These are phyloP conservation scores for Chlorodrepanis virens DNA, from an alignment of 2,113 vertebrate genomes.

Conservation along the genomic window DNA sequence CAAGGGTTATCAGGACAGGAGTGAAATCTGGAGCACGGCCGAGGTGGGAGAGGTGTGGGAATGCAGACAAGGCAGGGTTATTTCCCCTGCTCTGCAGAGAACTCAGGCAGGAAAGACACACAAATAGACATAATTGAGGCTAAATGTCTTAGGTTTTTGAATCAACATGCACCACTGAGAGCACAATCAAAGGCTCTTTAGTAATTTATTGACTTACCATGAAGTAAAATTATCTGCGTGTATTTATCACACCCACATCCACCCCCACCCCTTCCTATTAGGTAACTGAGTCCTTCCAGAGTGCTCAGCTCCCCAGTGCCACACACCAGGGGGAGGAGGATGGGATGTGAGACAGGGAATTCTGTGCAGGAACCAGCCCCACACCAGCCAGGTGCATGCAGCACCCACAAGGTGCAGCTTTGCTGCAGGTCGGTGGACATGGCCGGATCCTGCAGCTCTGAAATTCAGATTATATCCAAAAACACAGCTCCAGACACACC, in stretches of 20 bases:
- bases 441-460: neutral
- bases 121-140: slow-evolving; percentile 52
- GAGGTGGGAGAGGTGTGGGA: slow-evolving; percentile 61
- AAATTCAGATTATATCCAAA: neutral
- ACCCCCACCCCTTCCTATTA: slow-evolving; percentile 49
- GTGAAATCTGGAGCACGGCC: neutral
- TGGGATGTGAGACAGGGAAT: neutral
- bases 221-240: slow-evolving; percentile 41
- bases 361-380: neutral
- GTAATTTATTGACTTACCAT: slow-evolving; percentile 66
- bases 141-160: slow-evolving; percentile 54
- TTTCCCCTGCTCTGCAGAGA: neutral
- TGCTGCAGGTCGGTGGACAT: fast-evolving
- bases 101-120: slow-evolving; percentile 47
- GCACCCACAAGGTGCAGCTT: fast-evolving
- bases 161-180: slow-evolving; percentile 50
- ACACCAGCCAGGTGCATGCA: neutral
- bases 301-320: neutral
- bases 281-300: slow-evolving; percentile 30
- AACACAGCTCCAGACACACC: neutral
- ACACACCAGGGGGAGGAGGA: fast-evolving
- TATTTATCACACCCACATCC: slow-evolving; percentile 58
- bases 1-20: slow-evolving; percentile 52
- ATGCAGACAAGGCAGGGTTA: neutral
- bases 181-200: slow-evolving; percentile 57